Evolutionary conservation across 1,140 invertebrate species (phyloP).

Genomic region (fruit fly (Drosophila melanogaster)): Release_6_plus_ISO1_MT NT_033777.3:14086001-14086500

Average conservation of each 20-base stretch:
- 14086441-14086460: conserved; percentile 69
- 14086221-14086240: conserved; percentile 11
- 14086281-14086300: conserved; percentile 5
- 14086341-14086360: conserved; percentile 54
- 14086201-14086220: conserved; percentile 52
- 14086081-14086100: conserved; percentile 54
- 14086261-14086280: conserved; percentile 9
- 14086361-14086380: conserved; percentile 47
- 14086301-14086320: conserved; percentile 6
- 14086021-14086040: not conserved
- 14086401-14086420: conserved; percentile 69
- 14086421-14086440: conserved; percentile 73
- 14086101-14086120: conserved; percentile 31
- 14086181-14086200: conserved; percentile 14
- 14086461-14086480: conserved; percentile 79
- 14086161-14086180: conserved; percentile 30
- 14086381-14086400: conserved; percentile 1
- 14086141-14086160: conserved; percentile 20
- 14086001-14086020: too few relatives aligned
- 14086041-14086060: not conserved
- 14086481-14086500: conserved; percentile 74
- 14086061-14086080: conserved; percentile 76
- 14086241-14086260: conserved; percentile 56
- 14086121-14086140: conserved; percentile 11
- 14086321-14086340: conserved; percentile 29